Percentiles rank a stretch among this genome's conserved stretches.
phyloP scores from a whole-genome alignment of 1,140 invertebrate species.

The Tetragonula clypearis region DNA sequence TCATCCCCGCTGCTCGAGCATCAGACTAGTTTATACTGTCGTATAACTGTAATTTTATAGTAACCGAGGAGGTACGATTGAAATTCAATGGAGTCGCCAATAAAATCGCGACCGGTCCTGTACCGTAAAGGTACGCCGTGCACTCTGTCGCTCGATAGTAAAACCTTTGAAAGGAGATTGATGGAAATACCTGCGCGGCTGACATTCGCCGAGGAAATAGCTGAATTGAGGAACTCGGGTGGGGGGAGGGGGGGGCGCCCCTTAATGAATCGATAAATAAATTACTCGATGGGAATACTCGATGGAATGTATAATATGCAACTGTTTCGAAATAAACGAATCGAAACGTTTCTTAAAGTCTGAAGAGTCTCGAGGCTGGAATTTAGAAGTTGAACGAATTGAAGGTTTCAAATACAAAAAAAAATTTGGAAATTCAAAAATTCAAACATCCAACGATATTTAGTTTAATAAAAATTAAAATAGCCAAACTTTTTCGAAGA shows the following conservation, averaged over 20 bases:
- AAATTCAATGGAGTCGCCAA: constrained; percentile 39
- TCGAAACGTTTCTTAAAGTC: neutral
- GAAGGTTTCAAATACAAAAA: neutral
- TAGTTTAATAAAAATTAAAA: no score
- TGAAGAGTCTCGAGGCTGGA: neutral
- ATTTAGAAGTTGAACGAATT: neutral
- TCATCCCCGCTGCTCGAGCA: neutral
- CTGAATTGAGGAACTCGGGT: neutral
- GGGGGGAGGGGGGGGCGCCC: no score
- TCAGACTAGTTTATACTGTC: constrained; percentile 34
- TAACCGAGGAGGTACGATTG: constrained; percentile 12
- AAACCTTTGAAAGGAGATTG: neutral
- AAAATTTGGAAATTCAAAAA: neutral
- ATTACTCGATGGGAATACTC: no score
- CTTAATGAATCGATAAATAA: neutral
- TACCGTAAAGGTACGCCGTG: neutral
- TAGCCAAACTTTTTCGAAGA: no score
- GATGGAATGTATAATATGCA: neutral
- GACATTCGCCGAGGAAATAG: constrained; percentile 34
- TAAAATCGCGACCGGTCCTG: constrained; percentile 28
- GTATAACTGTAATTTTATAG: constrained; percentile 43
- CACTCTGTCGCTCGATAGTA: neutral
- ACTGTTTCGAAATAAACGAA: neutral
- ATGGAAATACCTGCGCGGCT: neutral
- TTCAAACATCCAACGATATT: no score